Evolutionary conservation across 2,888 invertebrate species (phyloP), one percentile per base, ranked within the genome.

Genomic region (Zygothrica quintamaculata): DNA sequence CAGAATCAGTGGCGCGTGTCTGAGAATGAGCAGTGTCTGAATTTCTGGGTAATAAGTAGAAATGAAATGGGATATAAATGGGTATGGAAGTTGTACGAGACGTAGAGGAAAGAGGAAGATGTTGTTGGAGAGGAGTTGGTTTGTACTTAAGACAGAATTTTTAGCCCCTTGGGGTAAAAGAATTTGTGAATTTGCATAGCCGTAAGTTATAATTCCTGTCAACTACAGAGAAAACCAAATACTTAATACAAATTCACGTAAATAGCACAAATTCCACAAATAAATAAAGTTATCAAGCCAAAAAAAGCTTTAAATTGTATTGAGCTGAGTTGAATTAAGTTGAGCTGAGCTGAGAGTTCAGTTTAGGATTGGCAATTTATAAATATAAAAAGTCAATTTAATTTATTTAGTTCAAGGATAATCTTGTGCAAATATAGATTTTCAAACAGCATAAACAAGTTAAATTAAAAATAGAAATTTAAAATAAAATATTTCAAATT

Each of bases 131-230:
- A 29, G 29, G 29, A 9, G 29, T 7, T 2, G 29, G 29, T 29
- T 40, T 12, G 18, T 29, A 26, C 26, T 36, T 36, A 1, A 7
- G 13, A n/a, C 4, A n/a, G 13, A 29, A 43, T 33, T 8, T 5
- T 29, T 42, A 26, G 42, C 57, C 57, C 51, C 22, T 12, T 6
- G 31, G 65, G 65, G 46, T 15, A 1, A 18, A 39, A 33, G 65
- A 55, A 70, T 70, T 70, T 59, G 31, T 36, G 51, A 68, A 68
- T 74, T 71, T 74, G 44, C 69, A 71, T 56, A 55, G 74, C 58
- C 53, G 39, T 59, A 58, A 56, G 43, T 50, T 56, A 52, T 74
- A 58, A 68, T 52, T 55, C 36, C 69, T 74, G 71, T 58, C 71
- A 71, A 55, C 51, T 55, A 53, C 74, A 73, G 68, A 40, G 31